A percentile compares a stretch with the other conserved stretches of the same genome.
Conservation (phyloP, 2,113 vertebrate species). For the Gadus macrocephalus region DNA sequence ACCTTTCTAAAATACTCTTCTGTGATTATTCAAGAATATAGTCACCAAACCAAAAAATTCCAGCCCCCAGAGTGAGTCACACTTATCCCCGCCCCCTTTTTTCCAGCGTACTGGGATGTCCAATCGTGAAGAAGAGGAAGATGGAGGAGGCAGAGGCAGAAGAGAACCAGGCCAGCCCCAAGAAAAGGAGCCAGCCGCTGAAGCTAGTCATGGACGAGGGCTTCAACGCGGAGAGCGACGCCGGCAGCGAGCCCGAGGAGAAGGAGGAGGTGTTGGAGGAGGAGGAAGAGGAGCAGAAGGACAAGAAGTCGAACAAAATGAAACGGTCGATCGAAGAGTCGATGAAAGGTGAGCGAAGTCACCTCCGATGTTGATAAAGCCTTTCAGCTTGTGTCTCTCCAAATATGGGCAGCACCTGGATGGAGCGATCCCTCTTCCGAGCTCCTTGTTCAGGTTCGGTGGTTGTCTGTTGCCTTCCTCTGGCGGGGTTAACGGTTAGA, state of each 20-base stretch:
- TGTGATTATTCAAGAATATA: no score
- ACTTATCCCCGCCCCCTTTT: neutral
- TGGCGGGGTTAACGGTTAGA: no score
- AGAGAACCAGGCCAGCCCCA: slow-evolving; percentile 77
- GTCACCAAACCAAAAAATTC: no score
- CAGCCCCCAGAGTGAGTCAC: no score
- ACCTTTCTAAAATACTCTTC: no score
- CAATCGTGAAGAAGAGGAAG: slow-evolving; percentile 94
- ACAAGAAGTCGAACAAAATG: slow-evolving; percentile 37
- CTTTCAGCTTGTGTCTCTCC: no score
- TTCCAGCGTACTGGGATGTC: slow-evolving; percentile 85
- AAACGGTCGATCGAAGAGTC: slow-evolving; percentile 31
- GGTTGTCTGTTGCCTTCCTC: no score
- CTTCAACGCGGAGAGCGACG: slow-evolving; percentile 80
- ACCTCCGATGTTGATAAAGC: no score
- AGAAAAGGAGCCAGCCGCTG: slow-evolving; percentile 81
- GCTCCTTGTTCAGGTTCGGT: no score
- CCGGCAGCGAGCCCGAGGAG: slow-evolving; percentile 78
- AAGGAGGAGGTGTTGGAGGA: slow-evolving; percentile 70
- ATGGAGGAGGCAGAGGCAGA: slow-evolving; percentile 80
- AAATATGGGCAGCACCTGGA: no score
- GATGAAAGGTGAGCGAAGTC: slow-evolving; percentile 37
- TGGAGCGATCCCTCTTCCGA: no score
- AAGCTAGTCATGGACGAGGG: slow-evolving; percentile 83
- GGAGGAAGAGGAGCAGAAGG: slow-evolving; percentile 47